These are phyloP conservation scores for Xanthorhoe designata DNA, from an alignment of 2,888 invertebrate genomes.

Conservation along the genomic window DNA sequence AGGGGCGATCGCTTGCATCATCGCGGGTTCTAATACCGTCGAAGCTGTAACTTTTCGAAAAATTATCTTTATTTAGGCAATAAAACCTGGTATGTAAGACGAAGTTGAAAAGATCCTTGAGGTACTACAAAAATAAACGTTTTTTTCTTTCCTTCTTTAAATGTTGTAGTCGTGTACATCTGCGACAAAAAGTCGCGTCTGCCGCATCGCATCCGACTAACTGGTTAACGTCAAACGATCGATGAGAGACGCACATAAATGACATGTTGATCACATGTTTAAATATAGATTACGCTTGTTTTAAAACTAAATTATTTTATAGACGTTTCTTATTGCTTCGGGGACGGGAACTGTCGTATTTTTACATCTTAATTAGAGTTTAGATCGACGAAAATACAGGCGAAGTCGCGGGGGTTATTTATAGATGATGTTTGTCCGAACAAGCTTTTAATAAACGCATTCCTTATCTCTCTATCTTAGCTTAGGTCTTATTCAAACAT, in stretches of 20 bases:
- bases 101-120: too few species aligned
- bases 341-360: constrained; percentile 3
- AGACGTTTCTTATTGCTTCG: constrained; percentile 13
- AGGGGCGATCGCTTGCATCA: too few species aligned
- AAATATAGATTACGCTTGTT: constrained; percentile 31
- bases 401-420: constrained; percentile 3
- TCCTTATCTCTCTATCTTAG: not conserved
- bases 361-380: constrained; percentile 3
- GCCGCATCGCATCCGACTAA: not conserved
- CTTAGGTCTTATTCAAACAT: too few species aligned
- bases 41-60: too few species aligned
- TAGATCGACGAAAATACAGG: not conserved
- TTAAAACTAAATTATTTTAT: constrained; percentile 28
- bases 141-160: too few species aligned
- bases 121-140: too few species aligned
- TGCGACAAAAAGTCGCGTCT: constrained; percentile 29
- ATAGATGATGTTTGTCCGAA: not conserved
- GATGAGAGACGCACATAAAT: constrained; percentile 36
- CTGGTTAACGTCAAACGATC: constrained; percentile 36
- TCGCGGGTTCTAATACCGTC: too few species aligned
- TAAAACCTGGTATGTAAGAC: too few species aligned
- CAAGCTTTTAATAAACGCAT: not conserved
- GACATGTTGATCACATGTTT: constrained; percentile 35
- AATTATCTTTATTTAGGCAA: too few species aligned
- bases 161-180: too few species aligned